phyloP scores from a whole-genome alignment of 2,113 vertebrate species.

The Dasyprocta punctata region DNA sequence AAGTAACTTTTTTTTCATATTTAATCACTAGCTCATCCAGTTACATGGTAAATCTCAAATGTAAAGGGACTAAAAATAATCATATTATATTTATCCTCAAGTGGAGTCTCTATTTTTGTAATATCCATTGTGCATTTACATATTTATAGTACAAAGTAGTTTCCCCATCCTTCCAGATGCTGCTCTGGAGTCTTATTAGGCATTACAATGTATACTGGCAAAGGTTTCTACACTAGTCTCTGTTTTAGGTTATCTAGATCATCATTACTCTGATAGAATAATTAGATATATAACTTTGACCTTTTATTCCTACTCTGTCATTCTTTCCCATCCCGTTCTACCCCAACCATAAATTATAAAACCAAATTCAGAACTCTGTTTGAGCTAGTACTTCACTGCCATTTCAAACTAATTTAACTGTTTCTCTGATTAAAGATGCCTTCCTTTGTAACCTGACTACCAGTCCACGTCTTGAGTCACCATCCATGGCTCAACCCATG shows the following conservation, averaged over 20 bases:
- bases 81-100: neutral
- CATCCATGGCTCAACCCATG: neutral
- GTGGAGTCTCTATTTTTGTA: neutral
- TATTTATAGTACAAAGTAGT: neutral
- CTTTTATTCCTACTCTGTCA: neutral
- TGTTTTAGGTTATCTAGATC: neutral
- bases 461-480: neutral
- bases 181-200: neutral
- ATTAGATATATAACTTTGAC: neutral
- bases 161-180: neutral
- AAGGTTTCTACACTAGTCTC: neutral
- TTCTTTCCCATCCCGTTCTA: neutral
- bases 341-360: neutral
- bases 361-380: constrained; percentile 27
- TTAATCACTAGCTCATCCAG: neutral
- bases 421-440: neutral
- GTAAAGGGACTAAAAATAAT: neutral
- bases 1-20: neutral
- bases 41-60: neutral
- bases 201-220: neutral
- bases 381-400: neutral
- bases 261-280: neutral
- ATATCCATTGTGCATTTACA: neutral
- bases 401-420: neutral
- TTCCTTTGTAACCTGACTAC: neutral